phyloP scores from a whole-genome alignment of 2,113 vertebrate species.

The Pelobates fuscus region DNA sequence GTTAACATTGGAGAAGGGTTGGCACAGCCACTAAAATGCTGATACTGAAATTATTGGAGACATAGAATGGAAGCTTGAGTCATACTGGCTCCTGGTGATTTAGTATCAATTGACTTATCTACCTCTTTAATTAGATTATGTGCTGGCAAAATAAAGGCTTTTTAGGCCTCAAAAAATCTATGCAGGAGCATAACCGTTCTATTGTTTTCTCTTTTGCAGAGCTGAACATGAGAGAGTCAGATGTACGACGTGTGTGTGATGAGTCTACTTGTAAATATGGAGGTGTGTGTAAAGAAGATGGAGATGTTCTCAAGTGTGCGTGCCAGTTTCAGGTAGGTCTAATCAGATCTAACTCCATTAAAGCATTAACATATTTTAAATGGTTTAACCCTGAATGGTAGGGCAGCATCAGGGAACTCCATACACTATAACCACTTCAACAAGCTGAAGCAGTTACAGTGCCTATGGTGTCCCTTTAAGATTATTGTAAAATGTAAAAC shows the following conservation, averaged over 20 bases:
- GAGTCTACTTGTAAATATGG: conserved; percentile 87
- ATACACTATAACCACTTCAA: no score
- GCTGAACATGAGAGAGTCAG: conserved; percentile 83
- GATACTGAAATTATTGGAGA: no score
- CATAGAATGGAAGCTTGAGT: no score
- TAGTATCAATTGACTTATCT: no score
- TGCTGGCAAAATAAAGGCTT: background rate
- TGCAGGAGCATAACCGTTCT: background rate
- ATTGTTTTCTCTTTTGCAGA: conserved; percentile 66
- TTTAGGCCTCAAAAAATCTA: background rate
- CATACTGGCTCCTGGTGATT: no score
- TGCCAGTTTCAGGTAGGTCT: conserved; percentile 92
- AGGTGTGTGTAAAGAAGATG: conserved; percentile 88
- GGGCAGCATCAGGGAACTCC: no score
- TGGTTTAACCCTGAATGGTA: no score
- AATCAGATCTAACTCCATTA: background rate
- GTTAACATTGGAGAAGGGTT: background rate
- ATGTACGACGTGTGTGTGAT: conserved; percentile 81
- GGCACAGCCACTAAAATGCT: background rate
- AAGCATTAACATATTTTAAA: no score
- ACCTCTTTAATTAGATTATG: background rate
- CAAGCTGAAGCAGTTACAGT: no score
- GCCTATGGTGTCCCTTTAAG: no score
- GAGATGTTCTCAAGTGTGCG: conserved; percentile 84
- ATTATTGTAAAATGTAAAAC: no score